Evolutionary conservation across 2,113 vertebrate species (phyloP).

Genomic region (Vulpes ferrilata): DNA sequence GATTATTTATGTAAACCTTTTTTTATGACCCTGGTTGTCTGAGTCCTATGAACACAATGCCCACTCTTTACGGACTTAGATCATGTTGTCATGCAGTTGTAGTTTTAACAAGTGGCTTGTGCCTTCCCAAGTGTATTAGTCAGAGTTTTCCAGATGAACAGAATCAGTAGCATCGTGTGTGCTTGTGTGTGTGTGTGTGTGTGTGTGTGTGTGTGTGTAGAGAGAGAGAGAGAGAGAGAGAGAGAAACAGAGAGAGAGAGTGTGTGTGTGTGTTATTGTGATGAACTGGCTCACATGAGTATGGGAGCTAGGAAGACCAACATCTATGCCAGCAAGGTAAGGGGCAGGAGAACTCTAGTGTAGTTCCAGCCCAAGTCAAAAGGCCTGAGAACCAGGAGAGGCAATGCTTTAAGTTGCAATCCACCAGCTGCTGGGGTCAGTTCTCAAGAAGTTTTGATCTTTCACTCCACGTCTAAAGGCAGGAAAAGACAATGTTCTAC

Average conservation of each 20-base stretch:
- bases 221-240: too few relatives aligned
- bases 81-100: not conserved
- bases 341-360: not conserved
- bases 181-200: not conserved
- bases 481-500: not conserved
- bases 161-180: not conserved
- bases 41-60: not conserved
- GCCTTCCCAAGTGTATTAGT: not conserved
- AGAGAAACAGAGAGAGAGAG: too few relatives aligned
- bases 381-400: not conserved
- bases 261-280: not conserved
- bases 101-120: not conserved
- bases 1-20: not conserved
- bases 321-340: not conserved
- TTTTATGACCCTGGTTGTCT: not conserved
- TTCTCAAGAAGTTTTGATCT: not conserved
- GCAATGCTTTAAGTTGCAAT: not conserved
- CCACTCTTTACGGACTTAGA: not conserved
- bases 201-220: not conserved
- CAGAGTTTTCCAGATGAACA: not conserved
- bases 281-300: not conserved
- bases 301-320: not conserved
- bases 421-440: not conserved
- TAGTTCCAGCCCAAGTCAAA: not conserved
- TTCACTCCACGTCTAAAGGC: not conserved